Evolutionary conservation across 2,888 invertebrate species (phyloP), one percentile per base, ranked within the genome.

Genomic region (Desoria tigrina): DNA sequence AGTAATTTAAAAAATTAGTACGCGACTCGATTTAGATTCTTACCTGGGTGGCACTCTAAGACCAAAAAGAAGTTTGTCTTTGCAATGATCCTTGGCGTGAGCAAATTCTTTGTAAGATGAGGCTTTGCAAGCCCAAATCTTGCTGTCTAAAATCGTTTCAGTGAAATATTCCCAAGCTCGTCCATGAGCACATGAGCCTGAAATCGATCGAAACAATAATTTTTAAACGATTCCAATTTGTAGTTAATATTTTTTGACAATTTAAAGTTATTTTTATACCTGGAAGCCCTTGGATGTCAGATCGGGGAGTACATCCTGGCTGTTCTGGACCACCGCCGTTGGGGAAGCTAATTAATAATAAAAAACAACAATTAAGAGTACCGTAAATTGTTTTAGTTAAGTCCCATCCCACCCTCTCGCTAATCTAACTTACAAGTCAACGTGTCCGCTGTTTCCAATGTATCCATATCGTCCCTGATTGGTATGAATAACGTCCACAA

Each of bases 1-100:
- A n/a, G n/a, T n/a, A n/a, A n/a, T n/a, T n/a, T n/a, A n/a, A n/a
- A n/a, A n/a, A n/a, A n/a, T n/a, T n/a, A n/a, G n/a, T n/a, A n/a
- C 32, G 32, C 11, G 32, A 32, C 11, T 32, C 24, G 9, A 27
- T 63, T 6, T 32, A 7, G 11, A 32, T 32, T 28, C 61, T 59
- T 66, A 71, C 71, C 68, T 72, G 39, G 71, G 71, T 18, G 71
- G 69, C 23, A 69, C 69, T 56, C 69, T 64, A 28, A 72, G 61
- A 56, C 71, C 71, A 69, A 72, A 72, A 7, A 61, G 45, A 27
- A 69, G 49, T 60, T 69, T 68, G n/a, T 71, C 68, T 21, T 62
- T 63, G 21, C 71, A 71, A n/a, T 61, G 28, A 7, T 59, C 56
- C 28, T 68, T 71, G 45, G 62, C 58, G 9, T 64, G 32, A 18